Conservation (phyloP, 1,140 invertebrate genomes). For the Apis dorsata region DNA sequence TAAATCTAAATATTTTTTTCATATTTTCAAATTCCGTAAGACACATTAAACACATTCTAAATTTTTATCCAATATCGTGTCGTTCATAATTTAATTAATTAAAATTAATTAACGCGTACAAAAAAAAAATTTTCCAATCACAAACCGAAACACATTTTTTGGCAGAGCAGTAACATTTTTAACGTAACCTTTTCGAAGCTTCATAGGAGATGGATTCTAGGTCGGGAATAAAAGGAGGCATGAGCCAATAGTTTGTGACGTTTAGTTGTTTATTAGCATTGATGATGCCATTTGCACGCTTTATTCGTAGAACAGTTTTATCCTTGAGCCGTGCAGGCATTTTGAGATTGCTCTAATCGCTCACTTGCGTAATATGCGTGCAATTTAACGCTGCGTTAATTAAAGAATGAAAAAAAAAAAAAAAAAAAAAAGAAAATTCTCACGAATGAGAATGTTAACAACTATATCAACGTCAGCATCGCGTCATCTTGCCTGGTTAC, state of each 20-base stretch:
- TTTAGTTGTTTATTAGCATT: constrained; percentile 28
- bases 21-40: no score
- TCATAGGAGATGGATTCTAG: not conserved
- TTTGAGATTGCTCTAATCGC: not conserved
- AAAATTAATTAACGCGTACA: no score
- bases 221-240: constrained; percentile 15
- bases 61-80: no score
- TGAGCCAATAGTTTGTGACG: constrained; percentile 11
- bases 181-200: not conserved
- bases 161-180: not conserved
- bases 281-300: constrained; percentile 31
- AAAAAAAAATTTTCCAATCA: not conserved
- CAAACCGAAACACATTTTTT: not conserved
- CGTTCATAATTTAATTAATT: no score
- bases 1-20: no score
- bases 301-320: constrained; percentile 8
- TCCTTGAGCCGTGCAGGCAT: constrained; percentile 6
- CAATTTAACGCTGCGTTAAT: not conserved
- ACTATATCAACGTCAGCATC: constrained; percentile 7
- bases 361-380: not conserved
- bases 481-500: constrained; percentile 16
- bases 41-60: no score
- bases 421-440: not conserved
- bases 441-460: not conserved
- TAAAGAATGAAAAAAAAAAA: not conserved